Conservation (phyloP, 2,888 invertebrate species). For the Mesodorylaimus sp. region DNA sequence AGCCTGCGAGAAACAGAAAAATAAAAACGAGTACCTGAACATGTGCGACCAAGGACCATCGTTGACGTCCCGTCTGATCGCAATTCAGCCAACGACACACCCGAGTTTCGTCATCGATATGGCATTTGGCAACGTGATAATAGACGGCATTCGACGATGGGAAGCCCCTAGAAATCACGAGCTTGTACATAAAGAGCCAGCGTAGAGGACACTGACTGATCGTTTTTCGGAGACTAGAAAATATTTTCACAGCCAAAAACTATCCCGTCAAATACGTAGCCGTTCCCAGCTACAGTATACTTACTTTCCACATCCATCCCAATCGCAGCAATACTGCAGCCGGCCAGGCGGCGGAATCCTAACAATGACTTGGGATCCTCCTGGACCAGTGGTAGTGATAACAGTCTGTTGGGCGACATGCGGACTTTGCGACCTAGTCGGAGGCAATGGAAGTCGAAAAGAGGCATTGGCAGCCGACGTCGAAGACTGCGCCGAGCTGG, state of each 20-base stretch:
- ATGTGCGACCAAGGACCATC: slow-evolving; percentile 90
- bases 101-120: slow-evolving; percentile 53
- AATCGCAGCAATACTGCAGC: slow-evolving; percentile 54
- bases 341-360: neutral
- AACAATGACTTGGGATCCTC: neutral
- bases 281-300: too few species aligned
- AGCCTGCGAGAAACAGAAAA: neutral
- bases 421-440: too few species aligned
- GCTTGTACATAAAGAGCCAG: too few species aligned
- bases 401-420: neutral
- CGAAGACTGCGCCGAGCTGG: neutral
- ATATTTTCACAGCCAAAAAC: too few species aligned
- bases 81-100: slow-evolving; percentile 59
- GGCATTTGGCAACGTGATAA: slow-evolving; percentile 63
- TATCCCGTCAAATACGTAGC: too few species aligned
- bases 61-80: slow-evolving; percentile 66
- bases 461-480: neutral
- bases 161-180: too few species aligned
- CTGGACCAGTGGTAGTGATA: neutral
- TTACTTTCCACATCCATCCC: slow-evolving; percentile 62
- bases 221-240: too few species aligned
- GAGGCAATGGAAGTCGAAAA: neutral
- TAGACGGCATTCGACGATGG: too few species aligned
- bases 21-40: slow-evolving; percentile 45
- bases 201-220: too few species aligned